phyloP scores from a whole-genome alignment of 2,888 invertebrate species.

The Mactromeris polynyma region DNA sequence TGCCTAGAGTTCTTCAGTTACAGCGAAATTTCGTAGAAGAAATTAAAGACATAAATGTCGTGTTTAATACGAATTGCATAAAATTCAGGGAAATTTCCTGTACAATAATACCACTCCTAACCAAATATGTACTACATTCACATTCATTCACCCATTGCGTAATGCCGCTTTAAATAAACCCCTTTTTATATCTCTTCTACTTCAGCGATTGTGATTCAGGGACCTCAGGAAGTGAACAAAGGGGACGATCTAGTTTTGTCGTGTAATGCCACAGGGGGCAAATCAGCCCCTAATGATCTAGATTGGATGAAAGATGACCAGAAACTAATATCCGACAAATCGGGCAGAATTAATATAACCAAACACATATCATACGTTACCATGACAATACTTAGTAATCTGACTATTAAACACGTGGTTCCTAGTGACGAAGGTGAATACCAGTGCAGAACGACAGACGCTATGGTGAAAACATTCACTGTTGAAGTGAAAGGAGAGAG shows the following conservation, averaged over 20 bases:
- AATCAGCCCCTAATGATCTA: slow-evolving; percentile 77
- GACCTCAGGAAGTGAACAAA: slow-evolving; percentile 72
- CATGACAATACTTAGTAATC: slow-evolving; percentile 76
- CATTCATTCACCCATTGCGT: no score
- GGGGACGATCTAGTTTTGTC: slow-evolving; percentile 73
- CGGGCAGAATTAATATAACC: slow-evolving; percentile 71
- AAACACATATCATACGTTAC: slow-evolving; percentile 76
- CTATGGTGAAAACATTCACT: slow-evolving; percentile 74
- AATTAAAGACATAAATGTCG: no score
- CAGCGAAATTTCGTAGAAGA: no score
- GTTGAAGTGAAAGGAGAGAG: slow-evolving; percentile 70
- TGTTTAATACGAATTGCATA: no score
- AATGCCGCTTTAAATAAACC: no score
- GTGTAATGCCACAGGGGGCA: slow-evolving; percentile 80
- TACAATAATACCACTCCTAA: no score
- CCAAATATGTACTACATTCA: no score
- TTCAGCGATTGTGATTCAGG: slow-evolving; percentile 60
- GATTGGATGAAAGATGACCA: slow-evolving; percentile 80
- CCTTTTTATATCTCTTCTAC: slow-evolving; percentile 14
- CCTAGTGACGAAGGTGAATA: slow-evolving; percentile 77
- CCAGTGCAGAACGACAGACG: slow-evolving; percentile 78
- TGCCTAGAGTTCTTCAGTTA: no score
- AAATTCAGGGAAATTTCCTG: no score
- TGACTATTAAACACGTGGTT: slow-evolving; percentile 74
- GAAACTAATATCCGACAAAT: slow-evolving; percentile 73